These are phyloP conservation scores for Brachyhypopomus gauderio DNA, from an alignment of 2,113 vertebrate genomes.

Conservation along the genomic window DNA sequence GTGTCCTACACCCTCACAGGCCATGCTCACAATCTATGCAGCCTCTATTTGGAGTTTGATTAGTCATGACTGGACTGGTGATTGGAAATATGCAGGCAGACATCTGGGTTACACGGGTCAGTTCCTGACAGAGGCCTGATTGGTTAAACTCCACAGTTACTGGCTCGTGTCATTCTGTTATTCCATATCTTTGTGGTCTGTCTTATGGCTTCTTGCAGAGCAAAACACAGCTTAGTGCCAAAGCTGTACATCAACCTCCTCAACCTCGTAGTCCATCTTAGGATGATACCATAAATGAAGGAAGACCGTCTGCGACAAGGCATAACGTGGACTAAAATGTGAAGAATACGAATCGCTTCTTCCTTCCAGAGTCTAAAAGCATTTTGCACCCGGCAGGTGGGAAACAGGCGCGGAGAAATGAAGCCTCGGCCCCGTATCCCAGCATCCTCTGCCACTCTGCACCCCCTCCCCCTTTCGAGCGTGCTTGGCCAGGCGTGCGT, in stretches of 20 bases:
- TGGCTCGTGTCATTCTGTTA: background rate
- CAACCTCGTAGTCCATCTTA: background rate
- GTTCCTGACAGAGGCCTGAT: background rate
- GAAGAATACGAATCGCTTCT: too few species aligned
- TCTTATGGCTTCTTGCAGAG: background rate
- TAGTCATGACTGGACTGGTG: background rate
- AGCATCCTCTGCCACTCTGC: conserved; percentile 55
- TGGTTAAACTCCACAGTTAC: background rate
- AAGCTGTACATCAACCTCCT: background rate
- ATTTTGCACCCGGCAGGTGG: background rate
- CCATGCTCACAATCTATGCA: background rate
- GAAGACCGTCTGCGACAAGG: background rate
- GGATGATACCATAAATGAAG: background rate
- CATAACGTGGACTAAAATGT: background rate
- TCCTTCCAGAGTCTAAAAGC: background rate
- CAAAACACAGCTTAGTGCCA: background rate
- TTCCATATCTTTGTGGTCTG: background rate
- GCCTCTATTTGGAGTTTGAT: background rate
- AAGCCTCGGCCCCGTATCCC: conserved; percentile 51
- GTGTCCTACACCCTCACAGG: background rate
- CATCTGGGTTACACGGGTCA: background rate
- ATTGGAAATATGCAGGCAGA: background rate
- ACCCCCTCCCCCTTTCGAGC: conserved; percentile 42
- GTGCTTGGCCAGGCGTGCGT: conserved; percentile 16
- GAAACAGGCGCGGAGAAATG: too few species aligned